Evolutionary conservation across 2,113 vertebrate genomes (phyloP), one percentile per base, ranked within the genome.

Genomic region (Uropsilus gracilis): DNA sequence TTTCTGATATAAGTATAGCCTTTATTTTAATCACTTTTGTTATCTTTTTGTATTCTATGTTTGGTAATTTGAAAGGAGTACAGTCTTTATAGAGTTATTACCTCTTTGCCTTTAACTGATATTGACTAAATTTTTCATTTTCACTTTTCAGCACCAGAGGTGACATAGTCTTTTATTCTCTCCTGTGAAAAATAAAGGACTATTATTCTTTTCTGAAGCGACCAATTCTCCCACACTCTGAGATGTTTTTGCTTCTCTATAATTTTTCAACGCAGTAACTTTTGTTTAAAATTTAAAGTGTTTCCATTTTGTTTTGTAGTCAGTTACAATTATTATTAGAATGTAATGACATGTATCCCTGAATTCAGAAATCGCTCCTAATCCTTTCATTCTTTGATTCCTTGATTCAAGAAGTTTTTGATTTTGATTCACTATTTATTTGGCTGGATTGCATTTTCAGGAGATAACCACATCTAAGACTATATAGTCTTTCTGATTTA

Each of bases 1-100:
- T 34, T 46, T 14, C 10, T n/a, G 26, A 73, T 68, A 84, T 16
- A 55, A 4, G 5, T 39, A 5, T 53, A 59, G 71, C 9, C 6
- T 50, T 90, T 92, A 26, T 72, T 95, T 88, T 50, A 83, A 28
- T 94, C 76, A 4, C 68, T 92, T 86, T 75, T 37, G 6, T 42
- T 71, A 11, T 76, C 50, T 6, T 88, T 90, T 91, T 89, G 18
- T 53, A 39, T 63, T 46, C 5, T 82, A 6, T 53, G 18, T 89
- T 73, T 86, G 59, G 22, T 86, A 46, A 68, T 44, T 93, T 72
- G 3, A 8, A 66, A 68, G 16, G 3, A 44, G 3, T 88, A 30
- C 50, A 37, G 2, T 48, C 9, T 71, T 46, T 11, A 85, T 42
- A 68, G 46, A 80, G 34, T 48, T 11, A 68, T 68, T 32, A 66